Percentiles rank a stretch among this genome's conserved stretches.
These are phyloP conservation scores for Priocnemis perturbator DNA, from an alignment of 2,888 invertebrate species.

Conservation along the genomic window DNA sequence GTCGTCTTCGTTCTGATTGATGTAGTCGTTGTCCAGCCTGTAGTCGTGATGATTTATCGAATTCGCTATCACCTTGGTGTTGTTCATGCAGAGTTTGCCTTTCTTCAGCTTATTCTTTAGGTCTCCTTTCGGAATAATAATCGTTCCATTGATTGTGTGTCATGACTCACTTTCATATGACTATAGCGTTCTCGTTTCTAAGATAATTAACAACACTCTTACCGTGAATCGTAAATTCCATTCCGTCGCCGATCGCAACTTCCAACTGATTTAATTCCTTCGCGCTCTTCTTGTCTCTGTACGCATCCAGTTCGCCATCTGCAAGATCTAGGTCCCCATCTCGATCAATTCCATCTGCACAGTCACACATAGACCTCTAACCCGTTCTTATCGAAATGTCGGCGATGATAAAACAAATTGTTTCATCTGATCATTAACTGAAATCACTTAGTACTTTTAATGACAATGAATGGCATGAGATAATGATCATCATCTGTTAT, in stretches of 20 bases:
- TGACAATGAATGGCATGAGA: neutral
- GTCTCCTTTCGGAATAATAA: conserved; percentile 79
- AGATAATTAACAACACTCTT: conserved; percentile 59
- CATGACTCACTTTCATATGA: neutral
- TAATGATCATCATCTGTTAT: neutral
- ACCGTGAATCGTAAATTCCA: conserved; percentile 96
- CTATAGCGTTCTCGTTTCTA: neutral
- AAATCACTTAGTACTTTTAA: conserved; percentile 13
- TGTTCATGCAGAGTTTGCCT: conserved; percentile 87
- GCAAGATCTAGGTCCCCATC: conserved; percentile 83
- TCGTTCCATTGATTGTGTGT: neutral
- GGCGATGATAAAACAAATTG: no score
- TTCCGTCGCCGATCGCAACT: conserved; percentile 93
- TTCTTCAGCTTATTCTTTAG: conserved; percentile 88
- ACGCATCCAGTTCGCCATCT: conserved; percentile 85
- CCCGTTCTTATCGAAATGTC: conserved; percentile 48
- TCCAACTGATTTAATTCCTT: conserved; percentile 87
- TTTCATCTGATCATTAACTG: conserved; percentile 9
- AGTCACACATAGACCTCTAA: conserved; percentile 67
- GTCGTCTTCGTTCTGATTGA: conserved; percentile 81
- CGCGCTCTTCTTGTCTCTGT: conserved; percentile 90
- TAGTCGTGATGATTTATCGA: conserved; percentile 89
- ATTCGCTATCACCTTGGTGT: conserved; percentile 85
- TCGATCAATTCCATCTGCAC: conserved; percentile 80
- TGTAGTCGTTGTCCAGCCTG: conserved; percentile 84